Conservation (phyloP, 2,113 vertebrate species). For the Zosterops pallidus region DNA sequence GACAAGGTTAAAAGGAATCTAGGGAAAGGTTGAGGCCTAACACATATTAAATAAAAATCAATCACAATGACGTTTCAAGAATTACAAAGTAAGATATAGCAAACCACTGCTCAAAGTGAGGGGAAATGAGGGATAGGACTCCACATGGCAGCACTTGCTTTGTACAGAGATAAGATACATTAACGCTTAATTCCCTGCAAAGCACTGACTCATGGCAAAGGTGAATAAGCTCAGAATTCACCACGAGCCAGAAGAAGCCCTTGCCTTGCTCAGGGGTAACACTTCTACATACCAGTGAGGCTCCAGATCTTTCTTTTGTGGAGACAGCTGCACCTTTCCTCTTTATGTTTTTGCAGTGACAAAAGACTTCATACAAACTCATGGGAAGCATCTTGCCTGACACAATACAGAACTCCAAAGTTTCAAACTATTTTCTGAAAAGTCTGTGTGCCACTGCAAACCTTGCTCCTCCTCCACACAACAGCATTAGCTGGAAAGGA, state of each 20-base stretch:
- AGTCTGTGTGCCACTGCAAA: background rate
- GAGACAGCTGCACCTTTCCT: background rate
- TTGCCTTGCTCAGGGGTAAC: background rate
- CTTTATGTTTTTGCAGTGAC: background rate
- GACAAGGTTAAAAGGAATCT: conserved; percentile 35
- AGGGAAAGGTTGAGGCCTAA: background rate
- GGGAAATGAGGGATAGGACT: background rate
- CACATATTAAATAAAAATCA: conserved; percentile 31
- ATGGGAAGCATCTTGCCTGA: background rate
- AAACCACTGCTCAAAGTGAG: background rate
- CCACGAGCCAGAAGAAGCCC: background rate
- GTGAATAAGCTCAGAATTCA: background rate
- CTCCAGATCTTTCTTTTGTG: background rate
- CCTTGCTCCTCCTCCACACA: background rate
- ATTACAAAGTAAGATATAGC: background rate
- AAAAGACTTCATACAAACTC: background rate
- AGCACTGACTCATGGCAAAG: background rate
- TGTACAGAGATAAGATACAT: background rate
- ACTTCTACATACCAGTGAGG: background rate
- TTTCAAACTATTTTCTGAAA: background rate
- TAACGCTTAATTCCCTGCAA: background rate
- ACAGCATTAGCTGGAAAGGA: background rate
- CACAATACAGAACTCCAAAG: background rate
- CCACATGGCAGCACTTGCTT: background rate
- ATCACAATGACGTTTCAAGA: background rate